A percentile compares a stretch with the other conserved stretches of the same genome.
phyloP scores from a whole-genome alignment of 2,888 invertebrate species.

The Acanthoscelides obtectus region DNA sequence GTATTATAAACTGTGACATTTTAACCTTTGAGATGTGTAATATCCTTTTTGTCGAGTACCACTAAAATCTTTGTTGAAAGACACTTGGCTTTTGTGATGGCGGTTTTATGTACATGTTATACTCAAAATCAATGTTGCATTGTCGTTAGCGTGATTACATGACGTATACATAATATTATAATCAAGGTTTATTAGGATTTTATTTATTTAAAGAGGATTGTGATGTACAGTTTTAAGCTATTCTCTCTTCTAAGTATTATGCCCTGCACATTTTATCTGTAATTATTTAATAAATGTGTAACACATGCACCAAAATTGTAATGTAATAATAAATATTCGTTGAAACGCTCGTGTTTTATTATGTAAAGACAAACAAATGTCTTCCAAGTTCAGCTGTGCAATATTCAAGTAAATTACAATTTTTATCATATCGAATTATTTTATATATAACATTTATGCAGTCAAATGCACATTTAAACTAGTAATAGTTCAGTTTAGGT shows the following conservation, averaged over 20 bases:
- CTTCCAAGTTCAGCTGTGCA: no score
- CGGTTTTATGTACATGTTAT: not conserved
- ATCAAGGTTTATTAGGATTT: not conserved
- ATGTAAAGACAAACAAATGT: no score
- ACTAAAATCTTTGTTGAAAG: not conserved
- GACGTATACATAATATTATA: not conserved
- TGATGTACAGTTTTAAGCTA: not conserved
- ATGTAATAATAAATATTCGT: slow-evolving; percentile 7
- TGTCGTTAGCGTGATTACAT: not conserved
- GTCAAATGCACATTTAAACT: no score
- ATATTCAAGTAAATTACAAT: no score
- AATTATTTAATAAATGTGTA: slow-evolving; percentile 3
- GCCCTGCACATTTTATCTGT: not conserved
- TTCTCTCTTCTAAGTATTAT: not conserved
- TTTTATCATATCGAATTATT: no score
- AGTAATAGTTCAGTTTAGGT: no score
- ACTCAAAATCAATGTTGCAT: not conserved
- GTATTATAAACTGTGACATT: not conserved
- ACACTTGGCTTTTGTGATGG: not conserved
- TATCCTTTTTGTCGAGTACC: not conserved
- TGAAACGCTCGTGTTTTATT: no score
- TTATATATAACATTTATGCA: no score
- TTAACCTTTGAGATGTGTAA: not conserved
- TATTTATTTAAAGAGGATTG: not conserved
- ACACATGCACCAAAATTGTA: slow-evolving; percentile 7